Percentiles rank a stretch among this genome's conserved stretches.
Conservation (phyloP, 2,888 invertebrate genomes). For the Drosophila subquinaria region DNA sequence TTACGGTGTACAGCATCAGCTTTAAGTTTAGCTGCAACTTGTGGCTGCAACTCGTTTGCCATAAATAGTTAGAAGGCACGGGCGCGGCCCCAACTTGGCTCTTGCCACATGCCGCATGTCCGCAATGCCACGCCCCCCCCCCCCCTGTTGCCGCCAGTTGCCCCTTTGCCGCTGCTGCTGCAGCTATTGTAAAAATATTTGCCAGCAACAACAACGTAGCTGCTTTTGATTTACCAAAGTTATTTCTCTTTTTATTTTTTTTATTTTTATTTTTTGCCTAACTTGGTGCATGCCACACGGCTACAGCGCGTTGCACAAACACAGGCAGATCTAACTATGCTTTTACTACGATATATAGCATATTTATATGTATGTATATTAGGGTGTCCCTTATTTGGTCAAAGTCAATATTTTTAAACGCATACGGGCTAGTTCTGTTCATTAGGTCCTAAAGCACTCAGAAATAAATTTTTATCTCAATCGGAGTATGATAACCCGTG, state of each 20-base stretch:
- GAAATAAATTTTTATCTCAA: no score
- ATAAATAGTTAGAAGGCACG: conserved; percentile 82
- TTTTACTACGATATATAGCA: conserved; percentile 5
- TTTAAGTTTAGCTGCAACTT: conserved; percentile 29
- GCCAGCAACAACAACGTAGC: conserved; percentile 41
- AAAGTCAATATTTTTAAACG: no score
- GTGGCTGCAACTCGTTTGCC: conserved; percentile 74
- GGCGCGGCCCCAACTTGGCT: conserved; percentile 76
- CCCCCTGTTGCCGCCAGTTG: conserved; percentile 9
- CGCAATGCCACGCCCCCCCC: conserved; percentile 41
- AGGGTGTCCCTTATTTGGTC: no score
- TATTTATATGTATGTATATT: conserved; percentile 7
- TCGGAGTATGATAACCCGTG: no score
- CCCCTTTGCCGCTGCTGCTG: neutral
- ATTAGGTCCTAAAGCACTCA: no score
- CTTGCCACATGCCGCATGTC: conserved; percentile 30
- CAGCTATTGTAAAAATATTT: conserved; percentile 78
- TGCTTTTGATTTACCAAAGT: conserved; percentile 68
- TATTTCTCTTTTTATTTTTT: conserved; percentile 54
- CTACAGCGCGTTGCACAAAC: conserved; percentile 41
- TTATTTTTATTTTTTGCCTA: conserved; percentile 48
- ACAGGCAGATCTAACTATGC: conserved; percentile 17
- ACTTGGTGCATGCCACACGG: conserved; percentile 67
- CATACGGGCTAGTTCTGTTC: no score
- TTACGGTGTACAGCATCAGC: conserved; percentile 27